These are phyloP conservation scores for Sebastolobus altivelis DNA, from an alignment of 2,797 vertebrate genomes.

Conservation along the genomic window DNA sequence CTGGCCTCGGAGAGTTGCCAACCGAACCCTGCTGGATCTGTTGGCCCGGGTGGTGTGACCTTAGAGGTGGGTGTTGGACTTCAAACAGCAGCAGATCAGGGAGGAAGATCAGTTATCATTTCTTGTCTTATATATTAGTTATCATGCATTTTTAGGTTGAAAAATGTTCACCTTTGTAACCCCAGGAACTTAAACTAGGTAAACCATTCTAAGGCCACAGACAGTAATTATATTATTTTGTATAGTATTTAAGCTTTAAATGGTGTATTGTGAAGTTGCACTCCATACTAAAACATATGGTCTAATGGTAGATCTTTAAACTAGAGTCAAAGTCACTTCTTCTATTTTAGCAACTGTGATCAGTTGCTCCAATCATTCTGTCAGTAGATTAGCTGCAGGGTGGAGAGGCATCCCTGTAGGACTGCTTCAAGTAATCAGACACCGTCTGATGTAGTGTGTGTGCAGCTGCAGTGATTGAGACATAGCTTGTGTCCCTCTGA, in stretches of 20 bases:
- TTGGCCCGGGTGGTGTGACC: slow-evolving; percentile 16
- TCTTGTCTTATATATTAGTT: not conserved
- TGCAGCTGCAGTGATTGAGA: slow-evolving; percentile 65
- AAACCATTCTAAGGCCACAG: not conserved
- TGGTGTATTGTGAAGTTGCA: not conserved
- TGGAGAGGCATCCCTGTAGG: slow-evolving; percentile 39
- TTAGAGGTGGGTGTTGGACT: slow-evolving; percentile 62
- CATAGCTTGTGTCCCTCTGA: slow-evolving; percentile 42
- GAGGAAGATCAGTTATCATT: not conserved
- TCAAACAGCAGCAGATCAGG: slow-evolving; percentile 5
- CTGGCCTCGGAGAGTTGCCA: slow-evolving; percentile 91
- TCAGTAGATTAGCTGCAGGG: slow-evolving; percentile 37
- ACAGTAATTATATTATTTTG: not conserved
- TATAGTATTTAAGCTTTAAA: not conserved
- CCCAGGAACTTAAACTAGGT: not conserved
- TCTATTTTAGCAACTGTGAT: slow-evolving; percentile 32
- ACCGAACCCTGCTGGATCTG: slow-evolving; percentile 9
- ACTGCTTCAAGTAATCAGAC: slow-evolving; percentile 65
- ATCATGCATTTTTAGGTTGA: not conserved
- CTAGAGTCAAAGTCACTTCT: not conserved
- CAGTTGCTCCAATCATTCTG: slow-evolving; percentile 51
- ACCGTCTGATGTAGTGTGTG: slow-evolving; percentile 59
- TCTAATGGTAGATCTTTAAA: slow-evolving; percentile 2
- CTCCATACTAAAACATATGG: not conserved
- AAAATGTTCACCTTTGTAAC: not conserved